phyloP scores from a whole-genome alignment of 2,113 vertebrate species.

The Jaculus jaculus region DNA sequence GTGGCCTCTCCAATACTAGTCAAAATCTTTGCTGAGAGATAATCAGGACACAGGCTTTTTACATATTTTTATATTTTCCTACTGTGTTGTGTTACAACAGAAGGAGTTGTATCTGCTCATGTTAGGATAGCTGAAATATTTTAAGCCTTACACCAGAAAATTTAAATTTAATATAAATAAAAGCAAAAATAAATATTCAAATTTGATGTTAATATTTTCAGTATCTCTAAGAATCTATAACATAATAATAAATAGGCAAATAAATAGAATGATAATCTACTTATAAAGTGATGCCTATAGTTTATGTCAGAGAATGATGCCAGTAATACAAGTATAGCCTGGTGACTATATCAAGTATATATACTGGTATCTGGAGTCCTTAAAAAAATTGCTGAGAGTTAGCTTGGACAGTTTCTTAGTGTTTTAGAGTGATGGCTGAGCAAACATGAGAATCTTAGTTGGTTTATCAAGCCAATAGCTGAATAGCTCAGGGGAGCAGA shows the following conservation, averaged over 20 bases:
- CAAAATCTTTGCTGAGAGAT: background rate
- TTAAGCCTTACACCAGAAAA: background rate
- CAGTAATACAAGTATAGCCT: background rate
- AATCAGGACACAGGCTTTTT: background rate
- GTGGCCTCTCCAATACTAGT: slow-evolving; percentile 27
- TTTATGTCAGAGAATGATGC: background rate
- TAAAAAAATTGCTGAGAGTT: background rate
- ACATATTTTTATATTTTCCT: background rate
- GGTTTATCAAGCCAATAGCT: too few relatives aligned
- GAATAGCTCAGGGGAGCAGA: too few relatives aligned
- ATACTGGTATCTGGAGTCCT: background rate
- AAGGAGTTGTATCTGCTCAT: background rate
- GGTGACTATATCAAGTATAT: background rate
- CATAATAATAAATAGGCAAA: background rate
- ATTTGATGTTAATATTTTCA: background rate
- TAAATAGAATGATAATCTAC: background rate
- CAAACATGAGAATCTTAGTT: too few relatives aligned
- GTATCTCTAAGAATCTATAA: background rate
- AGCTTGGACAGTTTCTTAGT: background rate
- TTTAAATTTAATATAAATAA: background rate
- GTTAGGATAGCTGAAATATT: background rate
- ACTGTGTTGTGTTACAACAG: background rate
- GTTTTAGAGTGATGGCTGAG: too few relatives aligned
- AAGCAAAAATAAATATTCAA: background rate
- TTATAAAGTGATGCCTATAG: background rate